Conservation (phyloP, 2,888 invertebrate genomes). For the Diloba caeruleocephala region DNA sequence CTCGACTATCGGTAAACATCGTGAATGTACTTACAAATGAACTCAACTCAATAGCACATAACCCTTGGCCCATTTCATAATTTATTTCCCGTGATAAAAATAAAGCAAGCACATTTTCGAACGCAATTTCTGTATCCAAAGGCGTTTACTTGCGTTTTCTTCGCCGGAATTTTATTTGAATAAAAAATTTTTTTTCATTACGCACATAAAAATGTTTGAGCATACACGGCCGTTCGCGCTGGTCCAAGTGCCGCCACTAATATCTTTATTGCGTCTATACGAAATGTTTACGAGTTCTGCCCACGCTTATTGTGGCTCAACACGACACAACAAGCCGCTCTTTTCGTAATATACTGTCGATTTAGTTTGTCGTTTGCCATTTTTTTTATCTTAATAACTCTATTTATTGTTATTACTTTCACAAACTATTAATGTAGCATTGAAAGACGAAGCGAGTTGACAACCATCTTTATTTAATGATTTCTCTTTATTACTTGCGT, state of each 20-base stretch:
- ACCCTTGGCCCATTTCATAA: conserved; percentile 51
- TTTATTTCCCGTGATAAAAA: conserved; percentile 54
- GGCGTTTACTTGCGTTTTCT: conserved; percentile 39
- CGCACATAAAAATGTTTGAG: conserved; percentile 59
- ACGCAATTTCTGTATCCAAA: conserved; percentile 52
- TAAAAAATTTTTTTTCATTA: conserved; percentile 61
- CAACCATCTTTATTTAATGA: conserved; percentile 40
- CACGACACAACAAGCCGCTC: conserved; percentile 62
- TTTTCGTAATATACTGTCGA: conserved; percentile 51
- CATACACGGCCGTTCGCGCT: conserved; percentile 56
- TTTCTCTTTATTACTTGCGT: conserved; percentile 33
- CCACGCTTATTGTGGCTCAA: conserved; percentile 65
- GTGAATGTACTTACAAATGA: conserved; percentile 12
- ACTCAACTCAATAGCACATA: conserved; percentile 44
- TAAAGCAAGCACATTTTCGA: conserved; percentile 50
- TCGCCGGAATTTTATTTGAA: conserved; percentile 56
- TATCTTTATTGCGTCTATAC: conserved; percentile 75
- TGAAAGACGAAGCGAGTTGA: conserved; percentile 43
- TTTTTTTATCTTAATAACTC: conserved; percentile 58
- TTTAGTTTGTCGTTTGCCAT: conserved; percentile 49
- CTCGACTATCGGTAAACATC: not conserved
- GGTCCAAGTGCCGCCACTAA: conserved; percentile 63
- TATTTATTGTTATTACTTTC: conserved; percentile 61
- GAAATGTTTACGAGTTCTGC: conserved; percentile 73
- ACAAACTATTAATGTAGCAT: conserved; percentile 55